These are phyloP conservation scores for Plutella xylostella DNA, from an alignment of 2,888 invertebrate genomes.

Conservation along the genomic window DNA sequence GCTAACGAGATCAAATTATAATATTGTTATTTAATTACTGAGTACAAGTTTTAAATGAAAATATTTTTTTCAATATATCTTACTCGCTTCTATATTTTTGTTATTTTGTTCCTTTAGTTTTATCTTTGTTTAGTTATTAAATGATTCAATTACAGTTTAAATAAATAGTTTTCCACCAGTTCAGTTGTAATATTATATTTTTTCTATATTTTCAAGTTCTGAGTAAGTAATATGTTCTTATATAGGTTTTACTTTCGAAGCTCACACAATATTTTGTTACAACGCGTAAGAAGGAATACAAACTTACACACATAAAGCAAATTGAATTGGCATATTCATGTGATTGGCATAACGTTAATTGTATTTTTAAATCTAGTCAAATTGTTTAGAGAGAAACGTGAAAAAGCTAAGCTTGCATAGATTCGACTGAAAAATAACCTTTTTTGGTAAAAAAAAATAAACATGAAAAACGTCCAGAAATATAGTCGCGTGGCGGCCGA, in stretches of 20 bases:
- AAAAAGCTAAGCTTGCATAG: conserved; percentile 42
- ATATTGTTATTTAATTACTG: conserved; percentile 69
- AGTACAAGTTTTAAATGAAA: conserved; percentile 65
- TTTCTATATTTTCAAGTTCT: conserved; percentile 50
- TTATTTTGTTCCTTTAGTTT: conserved; percentile 68
- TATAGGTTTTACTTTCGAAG: conserved; percentile 20
- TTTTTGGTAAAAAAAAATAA: conserved; percentile 39
- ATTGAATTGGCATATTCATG: conserved; percentile 40
- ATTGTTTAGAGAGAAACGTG: conserved; percentile 46
- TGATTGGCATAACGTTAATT: conserved; percentile 50
- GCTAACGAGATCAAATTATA: conserved; percentile 66
- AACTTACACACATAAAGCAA: too few species aligned
- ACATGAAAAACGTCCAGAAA: conserved; percentile 55
- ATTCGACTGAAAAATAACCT: conserved; percentile 65
- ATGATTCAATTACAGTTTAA: conserved; percentile 33
- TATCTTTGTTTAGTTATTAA: conserved; percentile 55
- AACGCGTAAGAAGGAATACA: conserved; percentile 20
- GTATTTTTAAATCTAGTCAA: conserved; percentile 64
- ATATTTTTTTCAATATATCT: conserved; percentile 64
- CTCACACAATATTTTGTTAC: conserved; percentile 24
- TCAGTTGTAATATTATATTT: too few species aligned
- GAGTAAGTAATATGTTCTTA: conserved; percentile 28
- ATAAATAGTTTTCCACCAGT: conserved; percentile 27
- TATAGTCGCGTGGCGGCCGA: conserved; percentile 56
- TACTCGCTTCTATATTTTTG: conserved; percentile 63